Base-by-base conservation (phyloP, 2,113 vertebrate genomes). In the Toxotes chatareus region DNA sequence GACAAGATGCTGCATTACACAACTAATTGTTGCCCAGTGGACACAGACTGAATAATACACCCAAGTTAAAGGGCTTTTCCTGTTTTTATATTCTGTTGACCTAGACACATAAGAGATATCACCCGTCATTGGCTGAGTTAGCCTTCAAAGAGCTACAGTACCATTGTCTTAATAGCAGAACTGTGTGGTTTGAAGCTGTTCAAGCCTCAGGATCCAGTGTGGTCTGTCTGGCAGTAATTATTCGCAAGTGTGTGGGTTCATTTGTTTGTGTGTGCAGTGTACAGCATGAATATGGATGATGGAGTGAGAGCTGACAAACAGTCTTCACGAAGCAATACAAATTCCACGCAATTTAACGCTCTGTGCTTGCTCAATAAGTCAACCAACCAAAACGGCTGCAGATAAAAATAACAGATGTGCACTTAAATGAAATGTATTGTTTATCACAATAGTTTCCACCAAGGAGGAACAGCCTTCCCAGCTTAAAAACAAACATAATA, bases 1-100 rank as follows among this genome's bases (percentile, higher is more conserved):
- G 49, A 73, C 51, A 53, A 55, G 57, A 46, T 31, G 27, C 17
- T 42, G 31, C 34, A 65, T 79, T 69, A 59, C 62, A 44, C 57
- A 77, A 47, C 4, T 34, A 55, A 67, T 55, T 34, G 51, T 64
- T 55, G 47, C 59, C 36, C 36, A 2, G n/a, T 65, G 49, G 59
- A 64, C 40, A 46, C 34, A 65, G 16, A 34, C 47, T 34, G 61
- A 64, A 49, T 76, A 46, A 56, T 71, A 32, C 5, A 19, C n/a
- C 14, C 9, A 59, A 7, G 34, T 0, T 38, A 73, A 55, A 36
- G 0, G 6, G 12, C 17, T 46, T 59, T 51, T 49, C 8, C 4
- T 2, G 0, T 53, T 53, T 55, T 9, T 34, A 10, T n/a, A 23
- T 23, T 21, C 6, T 63, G 13, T 21, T 69, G 19, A 69, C 40